Base-by-base conservation (phyloP, 2,113 vertebrate species). In the Progne subis region DNA sequence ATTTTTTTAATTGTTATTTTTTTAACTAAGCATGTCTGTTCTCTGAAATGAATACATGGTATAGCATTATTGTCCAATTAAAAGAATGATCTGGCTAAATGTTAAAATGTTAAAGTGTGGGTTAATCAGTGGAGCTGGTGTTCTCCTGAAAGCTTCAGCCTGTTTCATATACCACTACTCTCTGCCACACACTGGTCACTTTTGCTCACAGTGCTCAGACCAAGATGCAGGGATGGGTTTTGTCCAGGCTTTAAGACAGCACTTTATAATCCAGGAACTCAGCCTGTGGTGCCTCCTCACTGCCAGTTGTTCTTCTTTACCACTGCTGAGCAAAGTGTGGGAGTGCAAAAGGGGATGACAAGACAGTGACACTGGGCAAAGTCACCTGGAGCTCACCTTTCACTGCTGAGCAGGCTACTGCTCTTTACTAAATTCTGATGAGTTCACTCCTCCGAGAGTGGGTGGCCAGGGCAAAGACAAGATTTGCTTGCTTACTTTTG, bases 351-450 rank as follows among this genome's bases (percentile, higher is more conserved):
- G 10, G 65, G 55, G 74, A 44, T 88, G 82, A 67, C 79, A 85
- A 63, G 79, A 32, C n/a, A 57, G n/a, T 7, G 3, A 26, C 46
- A 83, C 63, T 3, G 5, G 77, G 67, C 79, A 67, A 26, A 78
- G 92, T 94, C 79, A 63, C 86, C 89, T 82, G 89, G 46, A 75
- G 61, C 79, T 92, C 34, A 46, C 65, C 16, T 63, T 43, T 67
- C 55, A 7, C 17, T 49, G 78, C 79, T 82, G 50, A 78, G 70
- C 37, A 65, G 70, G 78, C 56, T 86, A 2, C 64, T 78, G 78
- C 82, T 92, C 52, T 59, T 55, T 25, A 29, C 86, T 68, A 19
- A 63, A 59, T 50, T 67, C 61, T 55, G 61, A 55, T 50, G 67
- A 82, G 61, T 71, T 94, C 67, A 15, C 25, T 86, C 57, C 79